Conservation (phyloP, 2,113 vertebrate genomes). For the Leptosomus discolor region DNA sequence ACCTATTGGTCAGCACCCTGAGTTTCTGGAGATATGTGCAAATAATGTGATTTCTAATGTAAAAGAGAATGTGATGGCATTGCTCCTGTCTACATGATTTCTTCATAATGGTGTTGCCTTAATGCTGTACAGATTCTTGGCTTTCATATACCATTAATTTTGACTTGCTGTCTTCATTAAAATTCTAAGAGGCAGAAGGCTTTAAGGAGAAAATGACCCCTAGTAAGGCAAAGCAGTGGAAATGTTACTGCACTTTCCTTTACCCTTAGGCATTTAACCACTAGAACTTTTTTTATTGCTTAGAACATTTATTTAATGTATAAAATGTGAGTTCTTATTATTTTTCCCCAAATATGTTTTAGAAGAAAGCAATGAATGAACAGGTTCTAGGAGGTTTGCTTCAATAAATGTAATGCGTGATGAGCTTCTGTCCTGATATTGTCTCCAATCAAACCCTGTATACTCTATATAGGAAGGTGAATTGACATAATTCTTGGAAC, state of each 20-base stretch:
- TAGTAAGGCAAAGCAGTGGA: background rate
- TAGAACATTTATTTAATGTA: background rate
- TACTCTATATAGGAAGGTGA: background rate
- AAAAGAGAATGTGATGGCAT: background rate
- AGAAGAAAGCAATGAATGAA: background rate
- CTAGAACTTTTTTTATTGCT: background rate
- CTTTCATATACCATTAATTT: background rate
- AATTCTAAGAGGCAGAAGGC: background rate
- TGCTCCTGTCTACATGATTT: background rate
- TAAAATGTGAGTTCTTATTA: background rate
- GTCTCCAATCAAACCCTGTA: background rate
- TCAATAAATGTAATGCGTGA: background rate
- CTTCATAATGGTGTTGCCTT: background rate
- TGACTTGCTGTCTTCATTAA: background rate
- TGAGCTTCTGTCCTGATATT: background rate
- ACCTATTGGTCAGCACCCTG: background rate
- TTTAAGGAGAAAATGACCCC: background rate
- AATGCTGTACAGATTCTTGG: background rate
- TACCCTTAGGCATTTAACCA: background rate
- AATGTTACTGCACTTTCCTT: background rate
- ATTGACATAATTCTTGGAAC: constrained; percentile 11
- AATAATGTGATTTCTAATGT: background rate
- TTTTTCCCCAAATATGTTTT: background rate
- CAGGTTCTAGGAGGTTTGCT: background rate
- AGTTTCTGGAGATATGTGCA: background rate